Conservation (phyloP, 2,113 vertebrate species). For the Hydropotes inermis region DNA sequence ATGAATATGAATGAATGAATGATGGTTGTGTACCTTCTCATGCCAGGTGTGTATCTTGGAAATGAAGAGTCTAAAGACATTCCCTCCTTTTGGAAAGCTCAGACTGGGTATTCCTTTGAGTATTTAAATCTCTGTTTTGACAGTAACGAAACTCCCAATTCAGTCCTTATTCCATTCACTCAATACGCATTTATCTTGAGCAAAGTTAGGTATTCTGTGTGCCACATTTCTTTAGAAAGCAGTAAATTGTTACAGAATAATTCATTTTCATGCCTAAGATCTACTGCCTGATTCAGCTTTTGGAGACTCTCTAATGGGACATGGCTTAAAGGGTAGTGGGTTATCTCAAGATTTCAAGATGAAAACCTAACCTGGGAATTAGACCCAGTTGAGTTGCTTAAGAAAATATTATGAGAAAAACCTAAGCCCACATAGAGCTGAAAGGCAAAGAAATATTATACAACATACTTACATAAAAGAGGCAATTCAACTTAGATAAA, state of each 20-base stretch:
- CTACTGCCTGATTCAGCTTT: background rate
- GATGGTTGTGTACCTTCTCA: background rate
- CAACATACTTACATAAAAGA: background rate
- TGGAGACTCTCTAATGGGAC: background rate
- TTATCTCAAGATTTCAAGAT: background rate
- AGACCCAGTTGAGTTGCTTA: background rate
- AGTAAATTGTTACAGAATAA: background rate
- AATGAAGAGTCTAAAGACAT: background rate
- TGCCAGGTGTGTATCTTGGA: background rate
- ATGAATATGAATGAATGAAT: background rate
- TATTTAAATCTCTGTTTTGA: conserved; percentile 17
- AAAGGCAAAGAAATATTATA: background rate
- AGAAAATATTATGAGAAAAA: background rate
- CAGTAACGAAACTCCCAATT: background rate
- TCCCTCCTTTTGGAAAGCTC: background rate
- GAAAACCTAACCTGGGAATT: background rate
- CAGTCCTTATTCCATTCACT: background rate
- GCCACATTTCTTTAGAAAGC: background rate
- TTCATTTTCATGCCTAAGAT: background rate
- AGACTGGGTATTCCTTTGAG: background rate
- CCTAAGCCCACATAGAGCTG: background rate
- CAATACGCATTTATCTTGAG: background rate
- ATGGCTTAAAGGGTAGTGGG: background rate
- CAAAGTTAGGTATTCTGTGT: background rate
- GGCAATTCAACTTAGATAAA: background rate